Base-by-base conservation (phyloP, 1,140 invertebrate genomes). In the Drosophila athabasca region DNA sequence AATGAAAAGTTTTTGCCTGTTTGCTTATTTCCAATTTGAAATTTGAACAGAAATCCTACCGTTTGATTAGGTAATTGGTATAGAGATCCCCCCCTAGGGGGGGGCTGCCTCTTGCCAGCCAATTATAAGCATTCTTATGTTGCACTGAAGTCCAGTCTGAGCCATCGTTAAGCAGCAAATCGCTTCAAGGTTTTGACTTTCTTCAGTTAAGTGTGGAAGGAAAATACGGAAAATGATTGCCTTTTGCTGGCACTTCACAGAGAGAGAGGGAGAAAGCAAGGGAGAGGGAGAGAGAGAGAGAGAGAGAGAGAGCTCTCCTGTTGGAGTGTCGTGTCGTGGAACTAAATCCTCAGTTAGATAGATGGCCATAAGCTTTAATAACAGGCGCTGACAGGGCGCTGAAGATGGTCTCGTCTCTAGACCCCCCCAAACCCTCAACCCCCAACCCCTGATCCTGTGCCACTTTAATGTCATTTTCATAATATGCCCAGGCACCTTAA, bases 401-500 rank as follows among this genome's bases (percentile, higher is more conserved):
- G 15, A 6, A 48, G 22, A 48, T 48, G 46, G 35, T 31, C 8
- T 31, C 8, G 7, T 9, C 8, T 31, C 11, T n/a, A n/a, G n/a
- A n/a, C n/a, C n/a, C n/a, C 4, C 61, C 44, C 51, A 44, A 19
- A 19, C 49, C 29, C 35, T 35, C 51, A 19, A 31, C 62, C 46
- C 39, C 24, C n/a, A 29, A n/a, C 17, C 55, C 19, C 17, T 54
- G 61, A 45, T 64, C 61, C 50, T 57, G 66, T 57, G 59, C 64
- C 81, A 45, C 64, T 87, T 87, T 82, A 87, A 87, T 88, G 83
- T 76, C 82, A 87, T 82, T 87, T 87, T 87, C 70, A 82, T 87
- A 87, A 88, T 87, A 75, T 62, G 83, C 57, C 31, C 31, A 68
- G 80, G 83, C 82, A 87, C 82, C 82, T 85, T 87, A 68, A 85